Evolutionary conservation across 1,140 invertebrate genomes (phyloP).

Genomic region (Batillaria attramentaria): DNA sequence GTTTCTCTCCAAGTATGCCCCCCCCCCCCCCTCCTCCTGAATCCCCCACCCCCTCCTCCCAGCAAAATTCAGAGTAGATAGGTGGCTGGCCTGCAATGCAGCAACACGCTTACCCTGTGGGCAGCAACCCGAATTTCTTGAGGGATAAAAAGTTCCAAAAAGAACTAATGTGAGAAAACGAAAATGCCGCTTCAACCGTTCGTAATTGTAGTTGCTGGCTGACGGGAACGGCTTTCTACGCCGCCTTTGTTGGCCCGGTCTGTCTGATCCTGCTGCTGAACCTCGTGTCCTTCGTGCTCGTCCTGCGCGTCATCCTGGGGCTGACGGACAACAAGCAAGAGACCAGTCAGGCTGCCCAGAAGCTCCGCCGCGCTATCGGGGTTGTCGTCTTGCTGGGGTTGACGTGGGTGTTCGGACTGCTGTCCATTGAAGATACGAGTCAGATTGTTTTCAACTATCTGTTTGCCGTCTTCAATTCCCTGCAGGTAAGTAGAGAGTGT

Average conservation of each 20-base stretch:
- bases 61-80: too few species aligned
- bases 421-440: slow-evolving; percentile 71
- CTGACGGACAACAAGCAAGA: slow-evolving; percentile 53
- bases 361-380: slow-evolving; percentile 73
- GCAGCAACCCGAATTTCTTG: too few species aligned
- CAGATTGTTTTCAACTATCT: slow-evolving; percentile 72
- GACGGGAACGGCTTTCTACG: slow-evolving; percentile 67
- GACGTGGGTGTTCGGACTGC: slow-evolving; percentile 75
- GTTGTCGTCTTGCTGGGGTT: slow-evolving; percentile 75
- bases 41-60: too few species aligned
- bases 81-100: too few species aligned
- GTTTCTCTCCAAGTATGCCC: too few species aligned
- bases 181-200: too few species aligned
- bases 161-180: too few species aligned
- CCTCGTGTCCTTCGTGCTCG: slow-evolving; percentile 72
- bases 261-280: slow-evolving; percentile 73
- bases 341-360: slow-evolving; percentile 49
- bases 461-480: slow-evolving; percentile 74
- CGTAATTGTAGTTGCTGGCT: slow-evolving; percentile 71
- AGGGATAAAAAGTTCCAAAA: too few species aligned
- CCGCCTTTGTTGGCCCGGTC: slow-evolving; percentile 71
- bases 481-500: too few species aligned
- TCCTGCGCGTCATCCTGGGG: slow-evolving; percentile 63
- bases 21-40: too few species aligned
- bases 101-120: too few species aligned